A percentile compares a stretch with the other conserved stretches of the same genome.
phyloP scores from a whole-genome alignment of 2,888 invertebrate species.

The Sesia apiformis region DNA sequence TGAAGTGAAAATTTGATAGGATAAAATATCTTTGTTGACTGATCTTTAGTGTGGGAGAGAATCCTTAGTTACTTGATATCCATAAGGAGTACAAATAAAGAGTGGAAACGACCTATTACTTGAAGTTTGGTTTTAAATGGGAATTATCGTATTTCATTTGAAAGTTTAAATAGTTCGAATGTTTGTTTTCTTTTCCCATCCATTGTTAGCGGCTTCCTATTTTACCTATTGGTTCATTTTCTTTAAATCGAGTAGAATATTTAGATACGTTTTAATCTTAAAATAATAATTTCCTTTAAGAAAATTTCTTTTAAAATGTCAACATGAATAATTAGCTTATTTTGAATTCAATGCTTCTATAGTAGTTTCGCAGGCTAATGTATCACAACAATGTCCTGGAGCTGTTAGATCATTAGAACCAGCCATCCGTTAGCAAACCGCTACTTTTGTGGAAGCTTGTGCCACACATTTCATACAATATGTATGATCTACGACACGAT shows the following conservation, averaged over 20 bases:
- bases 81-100: conserved; percentile 42
- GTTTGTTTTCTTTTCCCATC: not conserved
- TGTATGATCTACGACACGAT: not conserved
- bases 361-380: too few species aligned
- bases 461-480: not conserved
- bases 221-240: too few species aligned
- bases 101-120: conserved; percentile 20
- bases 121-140: conserved; percentile 10
- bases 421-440: not conserved
- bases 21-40: too few species aligned
- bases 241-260: too few species aligned
- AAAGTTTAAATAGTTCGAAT: not conserved
- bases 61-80: conserved; percentile 28
- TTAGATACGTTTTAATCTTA: too few species aligned
- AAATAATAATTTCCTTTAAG: too few species aligned
- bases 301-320: too few species aligned
- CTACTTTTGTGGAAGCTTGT: not conserved
- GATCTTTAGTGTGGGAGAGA: conserved; percentile 31
- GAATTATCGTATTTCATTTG: conserved; percentile 24
- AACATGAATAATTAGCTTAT: too few species aligned
- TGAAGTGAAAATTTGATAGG: not conserved
- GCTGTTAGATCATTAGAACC: too few species aligned
- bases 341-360: too few species aligned
- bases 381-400: too few species aligned
- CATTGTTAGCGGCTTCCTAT: not conserved